Conservation (phyloP, 2,113 vertebrate genomes). For the Dipodomys merriami region DNA sequence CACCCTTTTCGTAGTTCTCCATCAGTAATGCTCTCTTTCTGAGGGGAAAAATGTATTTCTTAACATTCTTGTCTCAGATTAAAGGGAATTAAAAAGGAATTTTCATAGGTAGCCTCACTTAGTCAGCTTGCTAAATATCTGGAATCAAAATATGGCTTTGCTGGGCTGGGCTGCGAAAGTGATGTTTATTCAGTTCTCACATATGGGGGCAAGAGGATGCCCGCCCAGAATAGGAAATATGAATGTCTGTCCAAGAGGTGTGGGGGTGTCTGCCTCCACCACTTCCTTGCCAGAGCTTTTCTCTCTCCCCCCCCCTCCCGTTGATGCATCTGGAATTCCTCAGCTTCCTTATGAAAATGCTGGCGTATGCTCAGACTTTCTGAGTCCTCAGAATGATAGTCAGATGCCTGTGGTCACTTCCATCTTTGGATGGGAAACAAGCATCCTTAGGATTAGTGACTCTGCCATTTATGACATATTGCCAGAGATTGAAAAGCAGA, state of each 20-base stretch:
- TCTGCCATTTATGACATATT: conserved; percentile 65
- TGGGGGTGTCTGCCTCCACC: conserved; percentile 68
- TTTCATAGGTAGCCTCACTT: conserved; percentile 57
- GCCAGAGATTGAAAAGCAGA: conserved; percentile 78
- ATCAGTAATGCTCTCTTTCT: conserved; percentile 46
- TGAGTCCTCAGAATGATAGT: conserved; percentile 77
- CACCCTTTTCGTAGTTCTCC: neutral
- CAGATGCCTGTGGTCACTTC: conserved; percentile 78
- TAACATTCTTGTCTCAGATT: conserved; percentile 63
- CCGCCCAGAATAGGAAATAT: conserved; percentile 60
- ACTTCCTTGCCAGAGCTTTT: conserved; percentile 71
- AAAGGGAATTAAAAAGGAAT: conserved; percentile 44
- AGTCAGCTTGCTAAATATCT: conserved; percentile 52
- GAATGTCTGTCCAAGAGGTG: conserved; percentile 65
- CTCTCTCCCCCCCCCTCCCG: conserved; percentile 52
- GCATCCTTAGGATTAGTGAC: conserved; percentile 71
- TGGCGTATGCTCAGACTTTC: conserved; percentile 83
- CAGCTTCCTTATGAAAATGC: conserved; percentile 81
- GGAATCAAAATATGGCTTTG: conserved; percentile 56
- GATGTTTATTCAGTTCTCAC: conserved; percentile 72
- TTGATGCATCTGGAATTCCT: conserved; percentile 78
- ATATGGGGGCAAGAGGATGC: conserved; percentile 52
- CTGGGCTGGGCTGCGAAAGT: conserved; percentile 34
- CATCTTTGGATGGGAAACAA: conserved; percentile 69
- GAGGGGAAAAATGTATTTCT: neutral